A percentile compares a stretch with the other conserved stretches of the same genome.
Conservation (phyloP, 2,888 invertebrate genomes). For the Apamea monoglypha region DNA sequence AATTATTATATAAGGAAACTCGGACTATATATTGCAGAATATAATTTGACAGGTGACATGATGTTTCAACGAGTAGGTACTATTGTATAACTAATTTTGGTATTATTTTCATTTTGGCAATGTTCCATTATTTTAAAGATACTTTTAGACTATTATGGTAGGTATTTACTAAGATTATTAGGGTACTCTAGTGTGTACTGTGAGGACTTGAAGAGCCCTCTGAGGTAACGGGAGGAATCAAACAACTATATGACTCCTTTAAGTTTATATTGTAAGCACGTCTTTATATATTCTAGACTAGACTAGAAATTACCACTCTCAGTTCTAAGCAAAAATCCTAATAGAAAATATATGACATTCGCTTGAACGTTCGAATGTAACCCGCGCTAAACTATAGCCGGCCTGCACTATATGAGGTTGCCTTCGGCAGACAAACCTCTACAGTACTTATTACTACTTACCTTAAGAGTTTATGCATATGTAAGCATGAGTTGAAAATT, state of each 20-base stretch:
- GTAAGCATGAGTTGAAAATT: not conserved
- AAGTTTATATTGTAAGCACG: too few relatives aligned
- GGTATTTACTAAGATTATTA: not conserved
- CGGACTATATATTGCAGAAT: not conserved
- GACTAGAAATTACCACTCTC: too few relatives aligned
- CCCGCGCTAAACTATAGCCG: too few relatives aligned
- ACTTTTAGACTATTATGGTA: not conserved
- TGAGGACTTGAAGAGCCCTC: too few relatives aligned
- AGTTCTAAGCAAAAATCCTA: too few relatives aligned
- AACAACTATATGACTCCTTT: too few relatives aligned
- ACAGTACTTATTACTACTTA: not conserved
- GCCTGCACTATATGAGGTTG: too few relatives aligned
- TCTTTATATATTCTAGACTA: too few relatives aligned
- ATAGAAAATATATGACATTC: too few relatives aligned
- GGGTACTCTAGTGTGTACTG: not conserved
- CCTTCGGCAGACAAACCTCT: too few relatives aligned
- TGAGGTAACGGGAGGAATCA: too few relatives aligned
- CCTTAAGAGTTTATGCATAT: not conserved
- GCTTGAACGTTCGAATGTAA: too few relatives aligned
- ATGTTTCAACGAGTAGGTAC: not conserved
- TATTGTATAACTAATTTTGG: not conserved
- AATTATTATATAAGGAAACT: conserved; percentile 26
- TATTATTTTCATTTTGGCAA: not conserved
- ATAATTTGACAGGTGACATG: conserved; percentile 26
- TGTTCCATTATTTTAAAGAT: not conserved